Percentiles rank a stretch among this genome's conserved stretches.
phyloP scores from a whole-genome alignment of 2,797 vertebrate species.

The Phoxinus dragarum region DNA sequence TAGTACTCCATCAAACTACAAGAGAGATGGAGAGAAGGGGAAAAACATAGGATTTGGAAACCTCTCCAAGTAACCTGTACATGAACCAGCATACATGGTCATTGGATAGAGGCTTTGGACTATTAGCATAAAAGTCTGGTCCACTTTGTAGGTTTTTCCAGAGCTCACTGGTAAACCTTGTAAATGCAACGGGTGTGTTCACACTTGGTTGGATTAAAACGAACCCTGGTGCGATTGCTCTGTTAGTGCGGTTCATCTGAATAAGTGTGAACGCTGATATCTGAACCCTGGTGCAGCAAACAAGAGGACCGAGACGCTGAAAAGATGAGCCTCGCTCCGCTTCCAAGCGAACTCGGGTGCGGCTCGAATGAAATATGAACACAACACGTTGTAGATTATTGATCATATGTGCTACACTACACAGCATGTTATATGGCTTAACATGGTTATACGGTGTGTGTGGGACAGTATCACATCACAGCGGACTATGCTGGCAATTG shows the following conservation, averaged over 20 bases:
- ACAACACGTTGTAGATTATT: background rate
- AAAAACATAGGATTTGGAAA: background rate
- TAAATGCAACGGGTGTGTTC: background rate
- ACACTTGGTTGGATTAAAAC: too few relatives aligned
- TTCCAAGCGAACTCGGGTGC: too few relatives aligned
- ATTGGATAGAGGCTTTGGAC: background rate
- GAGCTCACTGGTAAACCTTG: background rate
- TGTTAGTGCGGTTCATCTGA: too few relatives aligned
- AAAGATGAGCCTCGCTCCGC: too few relatives aligned
- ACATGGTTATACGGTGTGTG: background rate
- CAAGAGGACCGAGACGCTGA: too few relatives aligned
- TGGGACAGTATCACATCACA: background rate
- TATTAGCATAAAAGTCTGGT: background rate
- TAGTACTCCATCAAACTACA: conserved; percentile 83
- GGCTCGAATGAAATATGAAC: too few relatives aligned
- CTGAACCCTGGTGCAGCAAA: too few relatives aligned
- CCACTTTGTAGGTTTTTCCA: background rate
- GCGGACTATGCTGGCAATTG: background rate
- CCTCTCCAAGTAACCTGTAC: background rate
- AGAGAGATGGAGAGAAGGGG: conserved; percentile 37
- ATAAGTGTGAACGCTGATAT: too few relatives aligned
- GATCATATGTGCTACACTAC: background rate
- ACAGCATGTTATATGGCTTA: background rate
- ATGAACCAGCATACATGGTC: background rate
- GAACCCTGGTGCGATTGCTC: too few relatives aligned